Conservation (phyloP, 2,888 invertebrate species). For the Lycophotia porphyrea region DNA sequence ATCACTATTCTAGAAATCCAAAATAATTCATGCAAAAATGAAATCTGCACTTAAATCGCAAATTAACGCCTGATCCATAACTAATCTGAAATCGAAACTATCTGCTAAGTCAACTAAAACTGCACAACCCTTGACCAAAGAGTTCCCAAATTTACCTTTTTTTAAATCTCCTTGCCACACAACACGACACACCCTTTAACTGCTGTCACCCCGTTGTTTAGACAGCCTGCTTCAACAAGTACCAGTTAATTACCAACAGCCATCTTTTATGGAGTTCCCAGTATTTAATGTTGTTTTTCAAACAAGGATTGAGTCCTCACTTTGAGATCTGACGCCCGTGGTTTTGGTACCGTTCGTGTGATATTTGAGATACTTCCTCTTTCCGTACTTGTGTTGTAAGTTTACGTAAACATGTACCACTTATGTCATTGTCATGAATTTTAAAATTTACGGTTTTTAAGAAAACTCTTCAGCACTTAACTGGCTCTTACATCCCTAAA, state of each 20-base stretch:
- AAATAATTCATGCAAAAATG: neutral
- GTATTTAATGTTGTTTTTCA: constrained; percentile 66
- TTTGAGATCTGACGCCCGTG: constrained; percentile 56
- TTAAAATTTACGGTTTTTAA: constrained; percentile 32
- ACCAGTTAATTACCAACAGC: constrained; percentile 63
- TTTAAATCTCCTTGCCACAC: constrained; percentile 34
- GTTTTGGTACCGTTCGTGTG: constrained; percentile 47
- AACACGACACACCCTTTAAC: constrained; percentile 26
- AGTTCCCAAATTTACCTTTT: constrained; percentile 14
- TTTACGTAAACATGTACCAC: constrained; percentile 48
- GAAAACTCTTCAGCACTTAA: constrained; percentile 17
- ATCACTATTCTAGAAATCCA: neutral
- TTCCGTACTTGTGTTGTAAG: constrained; percentile 33
- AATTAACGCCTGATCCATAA: neutral
- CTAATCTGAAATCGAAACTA: neutral
- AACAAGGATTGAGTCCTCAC: constrained; percentile 65
- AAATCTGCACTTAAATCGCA: neutral
- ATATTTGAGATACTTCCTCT: constrained; percentile 55
- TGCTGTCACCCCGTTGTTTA: constrained; percentile 60
- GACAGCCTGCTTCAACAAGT: constrained; percentile 64
- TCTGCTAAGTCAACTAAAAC: neutral
- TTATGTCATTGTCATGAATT: constrained; percentile 43
- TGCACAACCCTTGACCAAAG: constrained; percentile 7
- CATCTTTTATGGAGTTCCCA: constrained; percentile 67
- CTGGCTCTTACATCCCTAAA: constrained; percentile 12